phyloP scores from a whole-genome alignment of 2,888 invertebrate genomes.

The Orchesella flavescens region DNA sequence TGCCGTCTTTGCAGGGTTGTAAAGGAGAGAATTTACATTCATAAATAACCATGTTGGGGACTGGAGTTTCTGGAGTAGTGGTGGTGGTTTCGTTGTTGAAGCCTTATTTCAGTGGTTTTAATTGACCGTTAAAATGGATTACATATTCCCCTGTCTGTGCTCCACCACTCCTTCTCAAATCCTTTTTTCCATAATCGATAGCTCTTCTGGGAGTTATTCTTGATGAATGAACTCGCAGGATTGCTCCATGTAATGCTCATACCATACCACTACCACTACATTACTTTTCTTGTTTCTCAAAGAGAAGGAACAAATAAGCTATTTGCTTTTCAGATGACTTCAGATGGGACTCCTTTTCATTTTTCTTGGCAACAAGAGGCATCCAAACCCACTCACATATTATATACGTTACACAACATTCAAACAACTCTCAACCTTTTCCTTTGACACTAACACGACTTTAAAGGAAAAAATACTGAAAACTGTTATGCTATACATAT shows the following conservation, averaged over 20 bases:
- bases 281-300: no score
- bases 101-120: constrained; percentile 44
- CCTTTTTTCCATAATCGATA: constrained; percentile 25
- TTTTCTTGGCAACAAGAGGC: constrained; percentile 6
- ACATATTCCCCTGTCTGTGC: background rate
- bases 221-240: constrained; percentile 12
- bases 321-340: background rate
- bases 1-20: no score
- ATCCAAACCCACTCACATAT: background rate
- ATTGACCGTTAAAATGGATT: constrained; percentile 62
- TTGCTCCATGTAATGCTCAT: background rate
- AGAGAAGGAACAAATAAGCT: background rate
- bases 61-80: background rate
- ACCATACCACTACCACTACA: no score
- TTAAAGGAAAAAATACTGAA: no score
- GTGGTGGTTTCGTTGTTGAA: background rate
- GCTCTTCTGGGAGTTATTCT: constrained; percentile 17
- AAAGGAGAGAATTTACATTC: background rate
- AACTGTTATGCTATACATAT: no score
- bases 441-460: background rate
- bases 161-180: background rate
- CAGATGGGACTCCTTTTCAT: background rate
- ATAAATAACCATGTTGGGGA: constrained; percentile 15
- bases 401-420: no score
- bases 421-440: constrained; percentile 4